A percentile compares a stretch with the other conserved stretches of the same genome.
Conservation (phyloP, 2,113 vertebrate species). For the Pachypanchax playfairii region DNA sequence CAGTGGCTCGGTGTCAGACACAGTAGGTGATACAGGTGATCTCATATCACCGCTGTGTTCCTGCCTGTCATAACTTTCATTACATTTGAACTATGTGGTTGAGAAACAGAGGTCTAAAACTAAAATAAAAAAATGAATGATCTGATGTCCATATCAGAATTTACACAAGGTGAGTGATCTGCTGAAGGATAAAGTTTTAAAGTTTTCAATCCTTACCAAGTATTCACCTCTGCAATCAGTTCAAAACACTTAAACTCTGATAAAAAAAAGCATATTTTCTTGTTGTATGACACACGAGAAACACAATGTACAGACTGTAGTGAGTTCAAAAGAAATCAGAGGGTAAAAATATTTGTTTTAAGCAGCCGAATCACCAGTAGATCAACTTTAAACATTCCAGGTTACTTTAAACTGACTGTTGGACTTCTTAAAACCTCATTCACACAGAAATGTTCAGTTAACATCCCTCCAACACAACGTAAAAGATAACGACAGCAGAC, state of each 20-base stretch:
- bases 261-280: not conserved
- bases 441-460: too few relatives aligned
- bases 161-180: too few relatives aligned
- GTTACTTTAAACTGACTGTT: not conserved
- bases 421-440: constrained; percentile 15
- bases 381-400: constrained; percentile 1
- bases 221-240: not conserved
- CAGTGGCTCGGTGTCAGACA: too few relatives aligned
- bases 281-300: too few relatives aligned
- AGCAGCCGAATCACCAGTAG: constrained; percentile 23
- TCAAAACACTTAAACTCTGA: not conserved
- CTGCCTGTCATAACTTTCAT: too few relatives aligned
- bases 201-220: not conserved
- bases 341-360: not conserved
- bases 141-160: not conserved
- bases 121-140: not conserved
- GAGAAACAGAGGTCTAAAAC: too few relatives aligned
- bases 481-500: constrained; percentile 20
- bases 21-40: too few relatives aligned
- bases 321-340: not conserved
- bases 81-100: too few relatives aligned
- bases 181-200: too few relatives aligned
- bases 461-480: not conserved
- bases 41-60: too few relatives aligned
- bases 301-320: too few relatives aligned